Evolutionary conservation across 2,113 vertebrate genomes (phyloP).

Genomic region (Ceuthmochares aereus): DNA sequence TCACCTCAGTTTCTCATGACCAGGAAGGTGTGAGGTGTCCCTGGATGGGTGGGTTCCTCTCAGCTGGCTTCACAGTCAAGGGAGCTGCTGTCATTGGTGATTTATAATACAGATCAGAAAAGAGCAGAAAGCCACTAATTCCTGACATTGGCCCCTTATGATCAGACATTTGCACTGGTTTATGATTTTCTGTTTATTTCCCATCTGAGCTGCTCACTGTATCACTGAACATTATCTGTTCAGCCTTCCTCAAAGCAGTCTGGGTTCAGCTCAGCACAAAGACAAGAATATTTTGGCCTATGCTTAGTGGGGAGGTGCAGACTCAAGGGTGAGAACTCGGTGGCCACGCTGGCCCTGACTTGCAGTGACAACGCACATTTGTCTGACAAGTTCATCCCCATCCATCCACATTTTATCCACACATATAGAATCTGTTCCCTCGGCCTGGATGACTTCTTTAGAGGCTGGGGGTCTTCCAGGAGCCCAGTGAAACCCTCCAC

Average conservation of each 20-base stretch:
- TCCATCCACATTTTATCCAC: neutral
- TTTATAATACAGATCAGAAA: neutral
- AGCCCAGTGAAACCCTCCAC: neutral
- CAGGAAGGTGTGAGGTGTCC: neutral
- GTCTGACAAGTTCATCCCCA: neutral
- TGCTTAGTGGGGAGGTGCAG: neutral
- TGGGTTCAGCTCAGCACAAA: neutral
- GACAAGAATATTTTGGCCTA: neutral
- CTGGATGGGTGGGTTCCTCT: neutral
- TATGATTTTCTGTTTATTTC: neutral
- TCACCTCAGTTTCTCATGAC: neutral
- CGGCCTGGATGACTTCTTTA: neutral
- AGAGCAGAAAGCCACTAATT: neutral
- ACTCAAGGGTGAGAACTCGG: neutral
- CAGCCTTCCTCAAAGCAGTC: neutral
- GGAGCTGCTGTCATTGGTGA: neutral
- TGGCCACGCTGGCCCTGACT: no score
- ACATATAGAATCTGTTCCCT: neutral
- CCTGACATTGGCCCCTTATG: neutral
- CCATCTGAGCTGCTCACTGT: neutral
- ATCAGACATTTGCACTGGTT: neutral
- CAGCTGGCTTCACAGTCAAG: neutral
- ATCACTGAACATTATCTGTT: neutral
- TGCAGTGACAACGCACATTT: accelerated
- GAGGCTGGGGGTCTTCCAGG: neutral